Conservation (phyloP, 2,113 vertebrate species). For the Limanda limanda region DNA sequence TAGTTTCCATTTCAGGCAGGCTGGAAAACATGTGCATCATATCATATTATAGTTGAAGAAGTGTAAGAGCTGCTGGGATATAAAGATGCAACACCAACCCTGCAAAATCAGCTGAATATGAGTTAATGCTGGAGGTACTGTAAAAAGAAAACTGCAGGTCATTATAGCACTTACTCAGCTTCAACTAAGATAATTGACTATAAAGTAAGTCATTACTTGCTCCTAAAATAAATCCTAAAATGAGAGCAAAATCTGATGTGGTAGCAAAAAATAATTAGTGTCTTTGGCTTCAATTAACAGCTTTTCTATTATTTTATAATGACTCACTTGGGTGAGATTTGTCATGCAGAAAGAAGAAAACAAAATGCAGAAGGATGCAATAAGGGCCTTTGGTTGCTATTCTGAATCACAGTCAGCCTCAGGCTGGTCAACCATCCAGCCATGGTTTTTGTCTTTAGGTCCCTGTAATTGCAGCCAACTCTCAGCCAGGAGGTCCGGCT, state of each 20-base stretch:
- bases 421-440: slow-evolving; percentile 63
- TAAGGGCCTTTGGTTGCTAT: slow-evolving; percentile 54
- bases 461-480: slow-evolving; percentile 74
- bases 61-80: slow-evolving; percentile 5
- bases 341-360: slow-evolving; percentile 21
- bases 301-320: slow-evolving; percentile 49
- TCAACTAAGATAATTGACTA: slow-evolving; percentile 58
- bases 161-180: slow-evolving; percentile 54
- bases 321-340: slow-evolving; percentile 26
- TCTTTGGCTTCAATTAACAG: slow-evolving; percentile 44
- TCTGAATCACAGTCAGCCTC: slow-evolving; percentile 58
- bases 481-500: slow-evolving; percentile 64
- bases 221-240: slow-evolving; percentile 66
- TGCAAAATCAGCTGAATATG: slow-evolving; percentile 34
- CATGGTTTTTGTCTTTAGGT: slow-evolving; percentile 70
- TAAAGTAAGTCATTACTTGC: slow-evolving; percentile 60
- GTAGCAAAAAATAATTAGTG: slow-evolving; percentile 19
- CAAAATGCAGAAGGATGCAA: slow-evolving; percentile 35
- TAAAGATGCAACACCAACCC: slow-evolving; percentile 28
- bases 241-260: slow-evolving; percentile 62
- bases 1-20: not conserved
- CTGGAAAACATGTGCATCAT: not conserved
- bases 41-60: not conserved
- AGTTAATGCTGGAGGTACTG: slow-evolving; percentile 19
- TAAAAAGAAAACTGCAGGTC: slow-evolving; percentile 49